These are phyloP conservation scores for Phasianus colchicus DNA, from an alignment of 2,113 vertebrate species.

Conservation along the genomic window DNA sequence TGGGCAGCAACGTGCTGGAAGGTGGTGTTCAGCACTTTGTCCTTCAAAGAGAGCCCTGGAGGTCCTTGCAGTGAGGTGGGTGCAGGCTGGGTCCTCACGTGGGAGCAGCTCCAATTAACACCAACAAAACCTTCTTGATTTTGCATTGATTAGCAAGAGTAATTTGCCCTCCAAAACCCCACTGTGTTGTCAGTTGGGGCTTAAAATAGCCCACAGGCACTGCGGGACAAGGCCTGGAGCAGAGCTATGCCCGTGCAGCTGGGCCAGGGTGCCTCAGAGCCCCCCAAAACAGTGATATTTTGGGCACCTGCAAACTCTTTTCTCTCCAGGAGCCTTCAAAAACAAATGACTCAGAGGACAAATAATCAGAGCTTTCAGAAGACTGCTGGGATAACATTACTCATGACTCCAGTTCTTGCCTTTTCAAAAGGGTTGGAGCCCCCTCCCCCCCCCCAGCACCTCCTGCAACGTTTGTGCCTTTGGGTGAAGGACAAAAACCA, in stretches of 20 bases:
- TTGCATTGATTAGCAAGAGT: slow-evolving; percentile 29
- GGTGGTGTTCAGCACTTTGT: background rate
- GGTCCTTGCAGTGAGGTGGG: background rate
- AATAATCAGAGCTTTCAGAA: background rate
- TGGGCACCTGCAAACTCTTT: background rate
- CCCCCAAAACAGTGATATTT: background rate
- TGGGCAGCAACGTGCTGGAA: background rate
- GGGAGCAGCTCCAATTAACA: background rate
- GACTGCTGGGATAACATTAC: background rate
- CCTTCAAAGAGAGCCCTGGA: slow-evolving; percentile 21
- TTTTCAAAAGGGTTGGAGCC: background rate
- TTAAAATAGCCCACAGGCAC: background rate
- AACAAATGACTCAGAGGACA: background rate
- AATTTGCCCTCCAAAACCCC: background rate
- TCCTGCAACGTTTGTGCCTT: background rate
- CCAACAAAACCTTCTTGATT: slow-evolving; percentile 50
- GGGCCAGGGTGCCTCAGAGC: rapidly evolving
- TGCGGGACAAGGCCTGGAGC: background rate
- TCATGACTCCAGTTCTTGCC: background rate
- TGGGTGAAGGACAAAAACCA: background rate
- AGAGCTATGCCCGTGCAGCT: no score
- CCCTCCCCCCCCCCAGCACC: background rate
- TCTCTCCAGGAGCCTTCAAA: background rate
- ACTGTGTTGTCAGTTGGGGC: rapidly evolving
- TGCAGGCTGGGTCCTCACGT: background rate